A percentile compares a stretch with the other conserved stretches of the same genome.
phyloP scores from a whole-genome alignment of 2,113 vertebrate genomes.

The Odontesthes bonariensis region DNA sequence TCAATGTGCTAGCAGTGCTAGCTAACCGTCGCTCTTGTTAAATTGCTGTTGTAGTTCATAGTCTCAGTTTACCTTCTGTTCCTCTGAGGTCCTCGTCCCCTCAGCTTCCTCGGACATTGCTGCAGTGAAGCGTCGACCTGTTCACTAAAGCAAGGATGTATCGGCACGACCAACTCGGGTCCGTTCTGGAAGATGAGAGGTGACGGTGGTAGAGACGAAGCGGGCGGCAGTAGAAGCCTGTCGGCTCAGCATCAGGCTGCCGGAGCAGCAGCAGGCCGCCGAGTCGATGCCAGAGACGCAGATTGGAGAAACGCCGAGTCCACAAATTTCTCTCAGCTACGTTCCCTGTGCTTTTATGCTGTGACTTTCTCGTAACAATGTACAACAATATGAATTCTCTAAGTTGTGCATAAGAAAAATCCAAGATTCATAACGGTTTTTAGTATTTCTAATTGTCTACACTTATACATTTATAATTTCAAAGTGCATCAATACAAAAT shows the following conservation, averaged over 20 bases:
- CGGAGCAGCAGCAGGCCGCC: constrained; percentile 51
- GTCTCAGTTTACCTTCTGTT: constrained; percentile 60
- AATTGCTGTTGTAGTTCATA: not conserved
- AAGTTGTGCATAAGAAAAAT: no score
- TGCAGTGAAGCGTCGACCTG: not conserved
- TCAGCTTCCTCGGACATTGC: constrained; percentile 70
- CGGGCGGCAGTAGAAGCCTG: constrained; percentile 30
- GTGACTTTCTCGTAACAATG: no score
- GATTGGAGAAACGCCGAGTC: not conserved
- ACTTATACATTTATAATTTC: no score
- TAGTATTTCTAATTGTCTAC: no score
- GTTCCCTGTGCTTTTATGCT: no score
- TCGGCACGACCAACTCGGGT: not conserved
- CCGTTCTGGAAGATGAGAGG: not conserved
- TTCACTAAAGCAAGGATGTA: not conserved
- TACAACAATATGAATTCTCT: not conserved
- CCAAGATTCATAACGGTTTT: no score
- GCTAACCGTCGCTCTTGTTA: not conserved
- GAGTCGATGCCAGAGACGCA: constrained; percentile 1
- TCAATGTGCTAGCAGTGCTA: not conserved
- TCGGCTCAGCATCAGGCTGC: constrained; percentile 23
- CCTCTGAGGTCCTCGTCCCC: constrained; percentile 53
- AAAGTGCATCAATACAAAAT: no score
- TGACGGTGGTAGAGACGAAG: constrained; percentile 12
- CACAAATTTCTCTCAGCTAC: not conserved